These are phyloP conservation scores for Oeneis ivallda DNA, from an alignment of 2,888 invertebrate species.

Conservation along the genomic window DNA sequence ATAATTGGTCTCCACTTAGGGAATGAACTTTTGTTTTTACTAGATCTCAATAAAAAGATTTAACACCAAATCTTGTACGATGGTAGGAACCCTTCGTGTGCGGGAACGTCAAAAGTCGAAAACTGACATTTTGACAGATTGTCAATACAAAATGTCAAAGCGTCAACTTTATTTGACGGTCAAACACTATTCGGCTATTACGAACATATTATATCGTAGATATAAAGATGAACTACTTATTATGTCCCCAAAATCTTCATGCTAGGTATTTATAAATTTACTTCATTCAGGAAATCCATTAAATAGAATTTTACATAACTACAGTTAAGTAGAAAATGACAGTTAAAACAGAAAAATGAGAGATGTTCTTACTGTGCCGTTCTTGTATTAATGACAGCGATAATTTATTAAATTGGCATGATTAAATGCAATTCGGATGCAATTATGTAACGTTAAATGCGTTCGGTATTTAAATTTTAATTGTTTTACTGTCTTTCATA, in stretches of 20 bases:
- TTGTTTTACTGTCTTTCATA: background rate
- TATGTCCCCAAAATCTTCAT: background rate
- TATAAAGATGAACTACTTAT: too few species aligned
- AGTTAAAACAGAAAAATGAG: background rate
- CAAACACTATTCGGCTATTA: too few species aligned
- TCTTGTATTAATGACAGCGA: background rate
- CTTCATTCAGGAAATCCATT: background rate
- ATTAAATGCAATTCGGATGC: constrained; percentile 8
- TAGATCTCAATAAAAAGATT: too few species aligned
- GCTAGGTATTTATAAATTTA: background rate
- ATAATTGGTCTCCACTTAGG: too few species aligned
- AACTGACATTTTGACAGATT: too few species aligned
- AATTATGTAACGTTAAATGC: constrained; percentile 7
- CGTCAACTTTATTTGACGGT: too few species aligned
- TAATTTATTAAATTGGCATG: constrained; percentile 9
- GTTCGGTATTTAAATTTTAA: constrained; percentile 11
- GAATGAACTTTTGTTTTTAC: too few species aligned
- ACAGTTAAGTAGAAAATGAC: constrained; percentile 5
- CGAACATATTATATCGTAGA: too few species aligned
- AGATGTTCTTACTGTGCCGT: background rate
- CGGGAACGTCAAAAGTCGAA: too few species aligned
- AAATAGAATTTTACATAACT: background rate
- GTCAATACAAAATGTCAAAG: too few species aligned
- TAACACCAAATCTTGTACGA: too few species aligned
- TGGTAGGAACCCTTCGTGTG: too few species aligned